Evolutionary conservation across 2,888 invertebrate species (phyloP), one percentile per base, ranked within the genome.

Genomic region (Rapana venosa): DNA sequence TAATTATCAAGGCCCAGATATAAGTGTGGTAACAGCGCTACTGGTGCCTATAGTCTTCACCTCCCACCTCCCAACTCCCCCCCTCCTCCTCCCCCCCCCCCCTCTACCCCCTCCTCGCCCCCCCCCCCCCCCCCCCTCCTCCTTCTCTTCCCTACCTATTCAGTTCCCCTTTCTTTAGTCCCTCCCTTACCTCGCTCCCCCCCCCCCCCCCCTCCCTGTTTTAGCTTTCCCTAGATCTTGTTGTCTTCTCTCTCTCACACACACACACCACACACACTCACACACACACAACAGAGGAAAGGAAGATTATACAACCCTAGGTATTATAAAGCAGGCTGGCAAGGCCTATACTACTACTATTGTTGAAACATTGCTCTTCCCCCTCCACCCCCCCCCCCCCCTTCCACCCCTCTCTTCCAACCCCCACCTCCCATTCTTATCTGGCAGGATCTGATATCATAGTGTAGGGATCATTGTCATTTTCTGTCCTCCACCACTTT

Each of bases 1-100:
- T 89, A 89, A 91, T 91, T 90, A 91, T 87, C 83, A 87, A 88
- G 90, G 83, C 84, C 36, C 74, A 87, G 79, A 88, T 87, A 85
- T 87, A 85, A 83, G 85, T 84, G 77, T 26, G 77, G 61, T 74
- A 84, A 74, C 61, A 30, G 47, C 4, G 26, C 70, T 26, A 47
- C 47, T 47, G 47, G 47, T 47, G 22, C 86, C 86, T 66, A 77
- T 36, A 5, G 15, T 79, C 30, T 79, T 32, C 47, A 15, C 15
- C 22, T 81, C 66, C 61, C 58, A 35, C 66, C n/a, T 20, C 61
- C 70, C 47, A 36, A 26, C 81, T 22, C 58, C 32, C 86, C 17
- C 47, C 79, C 89, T 26, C 30, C 30, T 61, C 56, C 0, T 30
- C 30, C n/a, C 26, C 26, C 32, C 77, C 66, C 47, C 56, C 26